Base-by-base conservation (phyloP, 2,797 vertebrate genomes). In the Denticeps clupeoides region DNA sequence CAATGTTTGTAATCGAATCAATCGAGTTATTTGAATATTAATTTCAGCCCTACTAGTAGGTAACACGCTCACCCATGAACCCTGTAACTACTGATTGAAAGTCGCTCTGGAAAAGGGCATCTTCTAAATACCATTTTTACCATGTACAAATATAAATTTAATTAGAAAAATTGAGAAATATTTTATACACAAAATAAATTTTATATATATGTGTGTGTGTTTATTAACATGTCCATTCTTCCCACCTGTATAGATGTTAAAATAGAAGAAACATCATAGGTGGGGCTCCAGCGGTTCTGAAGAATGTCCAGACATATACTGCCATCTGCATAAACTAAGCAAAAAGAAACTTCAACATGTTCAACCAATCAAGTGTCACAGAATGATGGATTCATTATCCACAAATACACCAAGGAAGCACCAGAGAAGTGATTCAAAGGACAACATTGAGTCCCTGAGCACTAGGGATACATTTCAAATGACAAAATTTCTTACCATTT, bases 271-370 rank as follows among this genome's bases (percentile, higher is more conserved):
- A 98, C 93, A 74, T 98, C 95, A 5, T 99, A 99, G 53, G 94
- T 99, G 59, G 94, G 94, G 85, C 95, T 99, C 95, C 95, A 99
- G 28, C 94, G 95, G 70, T 99, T 99, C 71, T 99, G 95, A 84
- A 99, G 93, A 74, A 99, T 99, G 82, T 99, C 94, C 92, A 99
- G 82, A 85, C 94, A 99, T 95, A 99, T 98, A 87, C 94, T 98
- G 69, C 95, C 95, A 10, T 99, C 95, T 77, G 95, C 95, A 69
- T 99, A 99, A 63, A 99, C 95, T 99, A 67, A 55, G 71, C 55
- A 63, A 1, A n/a, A 6, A n/a, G 47, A 32, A 4, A 46, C 16
- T 16, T 26, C 5, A n/a, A 2, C 24, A 15, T 16, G 9, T 35
- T n/a, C 40, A 9, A 4, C 16, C 5, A 9, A 12, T 7, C 13